Conservation (phyloP, 2,113 vertebrate genomes). For the Crotophaga sulcirostris region DNA sequence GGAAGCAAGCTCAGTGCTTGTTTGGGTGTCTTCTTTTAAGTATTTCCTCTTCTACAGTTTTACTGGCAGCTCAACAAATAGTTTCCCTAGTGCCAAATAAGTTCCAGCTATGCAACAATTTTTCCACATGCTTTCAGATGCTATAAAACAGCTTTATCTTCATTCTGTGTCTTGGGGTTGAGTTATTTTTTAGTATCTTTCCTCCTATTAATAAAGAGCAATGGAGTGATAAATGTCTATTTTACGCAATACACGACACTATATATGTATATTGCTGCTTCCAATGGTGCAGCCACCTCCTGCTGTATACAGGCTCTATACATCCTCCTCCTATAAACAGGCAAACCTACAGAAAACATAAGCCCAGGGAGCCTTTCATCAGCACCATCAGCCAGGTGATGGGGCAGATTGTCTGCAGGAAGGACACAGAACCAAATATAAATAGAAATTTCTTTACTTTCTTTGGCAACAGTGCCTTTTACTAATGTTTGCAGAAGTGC, state of each 20-base stretch:
- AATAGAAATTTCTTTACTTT: not conserved
- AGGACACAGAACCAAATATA: not conserved
- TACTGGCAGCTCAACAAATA: slow-evolving; percentile 21
- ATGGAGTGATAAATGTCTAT: slow-evolving; percentile 52
- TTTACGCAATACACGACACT: not conserved
- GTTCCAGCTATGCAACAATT: slow-evolving; percentile 34
- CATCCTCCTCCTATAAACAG: not conserved
- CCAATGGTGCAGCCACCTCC: not conserved
- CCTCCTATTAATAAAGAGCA: slow-evolving; percentile 62
- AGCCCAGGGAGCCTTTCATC: not conserved
- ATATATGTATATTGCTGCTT: not conserved
- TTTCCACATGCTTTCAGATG: slow-evolving; percentile 45
- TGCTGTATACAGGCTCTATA: not conserved
- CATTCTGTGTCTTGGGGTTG: slow-evolving; percentile 27
- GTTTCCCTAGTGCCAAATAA: slow-evolving; percentile 48
- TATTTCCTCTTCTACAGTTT: slow-evolving; percentile 17
- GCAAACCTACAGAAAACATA: not conserved
- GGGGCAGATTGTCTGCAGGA: not conserved
- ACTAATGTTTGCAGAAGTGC: not conserved
- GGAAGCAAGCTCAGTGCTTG: not conserved
- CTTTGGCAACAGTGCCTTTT: not conserved
- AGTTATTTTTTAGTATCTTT: slow-evolving; percentile 55
- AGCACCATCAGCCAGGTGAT: not conserved
- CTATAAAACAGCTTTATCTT: slow-evolving; percentile 55
- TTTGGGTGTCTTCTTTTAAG: not conserved